phyloP scores from a whole-genome alignment of 2,113 vertebrate species.

The Callaeas wilsoni region DNA sequence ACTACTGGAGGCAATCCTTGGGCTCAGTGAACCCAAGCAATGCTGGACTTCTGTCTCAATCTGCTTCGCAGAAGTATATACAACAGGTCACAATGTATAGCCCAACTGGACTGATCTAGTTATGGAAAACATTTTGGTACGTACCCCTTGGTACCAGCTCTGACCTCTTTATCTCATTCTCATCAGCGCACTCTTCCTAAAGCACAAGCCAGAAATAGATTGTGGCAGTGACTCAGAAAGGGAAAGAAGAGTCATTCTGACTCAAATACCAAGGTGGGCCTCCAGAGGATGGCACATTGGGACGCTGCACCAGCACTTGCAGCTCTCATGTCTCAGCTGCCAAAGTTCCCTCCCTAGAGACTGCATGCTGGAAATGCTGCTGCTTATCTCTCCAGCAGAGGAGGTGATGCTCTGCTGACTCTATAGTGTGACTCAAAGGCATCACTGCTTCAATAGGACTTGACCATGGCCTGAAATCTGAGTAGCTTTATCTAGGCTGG shows the following conservation, averaged over 20 bases:
- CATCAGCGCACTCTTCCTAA: background rate
- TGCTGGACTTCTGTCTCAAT: background rate
- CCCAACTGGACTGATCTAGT: background rate
- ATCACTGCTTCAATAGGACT: background rate
- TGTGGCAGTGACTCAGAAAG: constrained; percentile 48
- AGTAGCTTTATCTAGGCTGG: background rate
- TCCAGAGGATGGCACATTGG: background rate
- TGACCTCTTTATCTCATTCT: constrained; percentile 12
- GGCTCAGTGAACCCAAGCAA: background rate
- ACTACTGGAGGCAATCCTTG: background rate
- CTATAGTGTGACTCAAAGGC: background rate
- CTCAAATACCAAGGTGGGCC: background rate
- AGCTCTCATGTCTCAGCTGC: background rate
- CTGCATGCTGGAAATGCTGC: background rate
- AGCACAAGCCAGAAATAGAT: constrained; percentile 23
- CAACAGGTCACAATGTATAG: background rate
- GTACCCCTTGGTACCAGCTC: background rate
- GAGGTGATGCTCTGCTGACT: background rate
- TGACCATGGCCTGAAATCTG: background rate
- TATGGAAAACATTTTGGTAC: background rate
- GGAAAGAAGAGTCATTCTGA: constrained; percentile 30
- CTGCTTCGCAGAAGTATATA: background rate
- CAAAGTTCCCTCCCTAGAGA: background rate
- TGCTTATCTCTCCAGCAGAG: background rate
- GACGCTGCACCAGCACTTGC: background rate